Evolutionary conservation across 2,797 vertebrate species (phyloP).

Genomic region (Lateolabrax maculatus): DNA sequence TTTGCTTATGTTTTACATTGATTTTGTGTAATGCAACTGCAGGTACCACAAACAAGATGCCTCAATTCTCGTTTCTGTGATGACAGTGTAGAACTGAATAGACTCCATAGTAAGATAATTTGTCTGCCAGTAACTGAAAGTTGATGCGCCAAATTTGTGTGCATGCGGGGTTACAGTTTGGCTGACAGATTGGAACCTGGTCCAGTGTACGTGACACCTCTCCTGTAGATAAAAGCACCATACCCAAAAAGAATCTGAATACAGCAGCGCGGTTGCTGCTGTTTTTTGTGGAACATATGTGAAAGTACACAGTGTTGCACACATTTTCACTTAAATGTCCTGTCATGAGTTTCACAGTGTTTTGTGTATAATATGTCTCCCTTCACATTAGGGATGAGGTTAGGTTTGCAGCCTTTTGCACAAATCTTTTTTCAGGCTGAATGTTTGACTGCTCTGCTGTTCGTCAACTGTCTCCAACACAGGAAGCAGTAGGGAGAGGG

Average conservation of each 20-base stretch:
- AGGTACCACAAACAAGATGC: background rate
- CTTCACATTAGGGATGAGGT: background rate
- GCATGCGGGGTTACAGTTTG: background rate
- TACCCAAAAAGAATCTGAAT: conserved; percentile 1
- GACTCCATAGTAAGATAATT: background rate
- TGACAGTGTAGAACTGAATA: background rate
- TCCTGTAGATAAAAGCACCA: background rate
- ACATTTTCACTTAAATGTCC: background rate
- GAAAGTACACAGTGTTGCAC: background rate
- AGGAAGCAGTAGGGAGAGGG: conserved; percentile 42
- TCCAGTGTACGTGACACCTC: conserved; percentile 16
- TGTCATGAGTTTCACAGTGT: background rate
- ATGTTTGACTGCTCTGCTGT: conserved; percentile 45
- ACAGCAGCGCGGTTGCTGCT: background rate
- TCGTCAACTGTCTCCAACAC: conserved; percentile 46
- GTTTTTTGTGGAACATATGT: background rate
- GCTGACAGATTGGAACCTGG: background rate
- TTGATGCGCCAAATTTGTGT: background rate
- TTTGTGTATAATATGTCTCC: background rate
- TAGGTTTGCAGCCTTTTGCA: conserved; percentile 8
- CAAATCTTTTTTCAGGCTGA: conserved; percentile 26
- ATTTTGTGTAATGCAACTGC: background rate
- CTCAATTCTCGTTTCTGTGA: background rate
- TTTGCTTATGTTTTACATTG: background rate
- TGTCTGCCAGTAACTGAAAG: background rate